Evolutionary conservation across 2,888 invertebrate species (phyloP), one percentile per base, ranked within the genome.

Genomic region (Dascillus cervinus): DNA sequence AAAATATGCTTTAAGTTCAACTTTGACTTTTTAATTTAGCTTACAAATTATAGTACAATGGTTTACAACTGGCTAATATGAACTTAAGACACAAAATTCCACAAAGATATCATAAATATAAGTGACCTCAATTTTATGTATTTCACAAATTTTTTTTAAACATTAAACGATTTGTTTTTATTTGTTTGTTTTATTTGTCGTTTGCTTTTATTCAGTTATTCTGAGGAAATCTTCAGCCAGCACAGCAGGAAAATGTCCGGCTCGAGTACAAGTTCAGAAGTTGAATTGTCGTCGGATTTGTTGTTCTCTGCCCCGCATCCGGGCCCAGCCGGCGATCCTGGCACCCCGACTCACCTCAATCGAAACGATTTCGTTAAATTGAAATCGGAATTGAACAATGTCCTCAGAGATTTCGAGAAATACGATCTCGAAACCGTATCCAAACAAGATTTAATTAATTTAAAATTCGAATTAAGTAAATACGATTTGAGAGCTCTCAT

Each of bases 191-290:
- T n/a, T n/a, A n/a, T n/a, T n/a, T n/a, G n/a, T n/a, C n/a, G n/a
- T 30, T 34, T 22, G 22, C n/a, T n/a, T 22, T 40, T 30, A 58
- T 58, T 31, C 37, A 74, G 73, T 52, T 76, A 75, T 56, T 78
- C 79, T 0, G 80, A 80, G 47, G 79, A 80, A 50, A 65, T 80
- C 4, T 76, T 77, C 47, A 79, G 76, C 40, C 77, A 78, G 46
- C 77, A 78, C 26, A 77, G 77, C 10, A 71, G 75, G 37, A 75
- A 74, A 48, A 60, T 73, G 54, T 73, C 72, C 2, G 57, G 44
- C 10, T 60, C 62, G n/a, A 62, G 61, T 36, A 53, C 55, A n/a
- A 53, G 52, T 34, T 64, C 62, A 4, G 65, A 65, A n/a, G n/a
- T n/a, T n/a, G n/a, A n/a, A n/a, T n/a, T n/a, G n/a, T 60, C 63